Base-by-base conservation (phyloP, 2,797 vertebrate species). In the Anguilla obscura region DNA sequence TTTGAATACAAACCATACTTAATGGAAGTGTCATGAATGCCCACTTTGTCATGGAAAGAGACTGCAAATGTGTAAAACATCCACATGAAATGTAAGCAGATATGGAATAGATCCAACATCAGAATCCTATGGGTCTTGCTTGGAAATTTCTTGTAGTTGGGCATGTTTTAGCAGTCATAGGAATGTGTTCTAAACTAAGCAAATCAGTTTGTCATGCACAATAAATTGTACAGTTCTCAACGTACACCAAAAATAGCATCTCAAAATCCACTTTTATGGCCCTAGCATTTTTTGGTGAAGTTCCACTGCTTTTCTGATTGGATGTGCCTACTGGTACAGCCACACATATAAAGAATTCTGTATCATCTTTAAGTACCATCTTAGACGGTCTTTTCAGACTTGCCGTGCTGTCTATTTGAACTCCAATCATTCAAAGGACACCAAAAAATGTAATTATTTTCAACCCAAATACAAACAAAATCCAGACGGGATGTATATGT, bases 1-100 rank as follows among this genome's bases (percentile, higher is more conserved):
- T 94, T 96, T 94, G 71, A 69, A 66, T 83, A 86, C 30, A 84
- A 56, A 56, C 27, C 14, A 1, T 85, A 27, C 21, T 36, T 1
- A 27, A 52, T n/a, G 27, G 40, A 52, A 54, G 54, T 85, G n/a
- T 54, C 27, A 54, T 56, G 30, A 16, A 85, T 27, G 9, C 16
- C 50, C 10, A 9, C 4, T 7, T 58, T 54, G 50, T 7, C 8
- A 24, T 21, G n/a, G 7, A 52, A 50, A 84, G 18, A 84, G 24
- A 54, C 36, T 48, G 1, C 48, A 84, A 14, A n/a, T 3, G 50
- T 66, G 24, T 66, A 8, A 66, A 63, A 66, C 63, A 66, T 63
- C 5, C 63, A 66, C 9, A 5, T n/a, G 63, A 27, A n/a, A 18
- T 63, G 58, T 24, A 24, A 58, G 56, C 56, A 58, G 56, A 58